Base-by-base conservation (phyloP, 2,113 vertebrate genomes). In the Chionodraco myersi region DNA sequence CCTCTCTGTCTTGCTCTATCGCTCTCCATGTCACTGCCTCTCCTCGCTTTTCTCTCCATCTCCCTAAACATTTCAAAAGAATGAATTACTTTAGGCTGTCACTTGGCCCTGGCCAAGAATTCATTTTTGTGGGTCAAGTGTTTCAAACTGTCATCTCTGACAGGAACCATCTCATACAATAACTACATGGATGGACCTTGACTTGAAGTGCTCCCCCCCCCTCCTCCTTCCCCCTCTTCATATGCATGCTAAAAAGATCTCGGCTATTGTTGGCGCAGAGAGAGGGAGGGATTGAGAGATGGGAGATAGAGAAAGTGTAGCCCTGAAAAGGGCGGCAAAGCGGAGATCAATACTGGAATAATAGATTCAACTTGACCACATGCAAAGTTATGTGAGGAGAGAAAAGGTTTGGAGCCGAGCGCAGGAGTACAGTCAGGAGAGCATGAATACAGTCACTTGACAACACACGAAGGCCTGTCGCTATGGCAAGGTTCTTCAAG, bases 121-220 rank as follows among this genome's bases (percentile, higher is more conserved):
- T 93, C 90, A 94, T 94, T 94, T 94, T 92, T 94, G 93, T 92
- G 94, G 92, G 93, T 94, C 93, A 94, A 94, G 91, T 93, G 93
- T 94, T 93, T 92, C 89, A 93, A 89, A 93, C 93, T 93, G 94
- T 94, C 93, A 94, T 94, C 87, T 92, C 81, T 94, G 94, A 94
- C 92, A 94, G 92, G 88, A 94, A 93, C 90, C 91, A 91, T 93
- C 91, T 92, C 85, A 83, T 94, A 92, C 91, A 93, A 91, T 92
- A 92, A 93, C 90, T 92, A 92, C 92, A 93, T 81, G 86, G 87
- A 93, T 80, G 88, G 91, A 92, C 91, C 88, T 93, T 94, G 91
- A 91, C 92, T 93, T 80, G 72, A 57, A 89, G 57, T 72, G 83
- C 73, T 85, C 87, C 83, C 36, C 21, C 58, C 16, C 10, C 48